Conservation (phyloP, 2,113 vertebrate species). For the Hemichromis elongatus region DNA sequence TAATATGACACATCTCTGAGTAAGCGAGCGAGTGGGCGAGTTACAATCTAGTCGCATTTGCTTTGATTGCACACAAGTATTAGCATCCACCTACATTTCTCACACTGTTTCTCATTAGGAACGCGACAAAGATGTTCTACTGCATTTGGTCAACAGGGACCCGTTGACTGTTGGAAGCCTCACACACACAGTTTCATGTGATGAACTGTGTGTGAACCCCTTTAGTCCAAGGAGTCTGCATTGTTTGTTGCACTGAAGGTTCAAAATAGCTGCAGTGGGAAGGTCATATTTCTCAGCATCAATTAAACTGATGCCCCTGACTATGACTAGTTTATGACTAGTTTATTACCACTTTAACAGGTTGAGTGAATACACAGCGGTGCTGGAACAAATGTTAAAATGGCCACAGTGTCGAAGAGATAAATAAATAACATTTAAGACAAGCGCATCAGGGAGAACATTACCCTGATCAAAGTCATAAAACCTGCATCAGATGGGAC, state of each 20-base stretch:
- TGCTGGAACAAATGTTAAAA: not conserved
- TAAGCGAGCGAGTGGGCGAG: not conserved
- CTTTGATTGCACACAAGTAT: not conserved
- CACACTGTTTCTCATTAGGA: not conserved
- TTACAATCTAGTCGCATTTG: not conserved
- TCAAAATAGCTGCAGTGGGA: not conserved
- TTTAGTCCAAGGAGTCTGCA: not conserved
- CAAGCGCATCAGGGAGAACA: slow-evolving; percentile 23
- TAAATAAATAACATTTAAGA: slow-evolving; percentile 43
- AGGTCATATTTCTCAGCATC: not conserved
- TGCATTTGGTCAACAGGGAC: not conserved
- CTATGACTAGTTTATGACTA: not conserved
- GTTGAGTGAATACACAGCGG: not conserved
- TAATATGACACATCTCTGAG: not conserved
- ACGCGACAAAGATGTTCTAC: not conserved
- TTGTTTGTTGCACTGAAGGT: not conserved
- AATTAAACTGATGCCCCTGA: not conserved
- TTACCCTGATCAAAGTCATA: slow-evolving; percentile 52
- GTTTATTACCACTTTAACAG: not conserved
- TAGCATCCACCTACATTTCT: not conserved
- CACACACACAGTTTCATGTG: not conserved
- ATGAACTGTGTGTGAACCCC: not conserved
- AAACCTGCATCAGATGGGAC: slow-evolving; percentile 49
- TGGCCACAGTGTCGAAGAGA: not conserved
- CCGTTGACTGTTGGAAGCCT: not conserved